These are phyloP conservation scores for Nansenia antarctica DNA, from an alignment of 2,113 vertebrate genomes.

Conservation along the genomic window DNA sequence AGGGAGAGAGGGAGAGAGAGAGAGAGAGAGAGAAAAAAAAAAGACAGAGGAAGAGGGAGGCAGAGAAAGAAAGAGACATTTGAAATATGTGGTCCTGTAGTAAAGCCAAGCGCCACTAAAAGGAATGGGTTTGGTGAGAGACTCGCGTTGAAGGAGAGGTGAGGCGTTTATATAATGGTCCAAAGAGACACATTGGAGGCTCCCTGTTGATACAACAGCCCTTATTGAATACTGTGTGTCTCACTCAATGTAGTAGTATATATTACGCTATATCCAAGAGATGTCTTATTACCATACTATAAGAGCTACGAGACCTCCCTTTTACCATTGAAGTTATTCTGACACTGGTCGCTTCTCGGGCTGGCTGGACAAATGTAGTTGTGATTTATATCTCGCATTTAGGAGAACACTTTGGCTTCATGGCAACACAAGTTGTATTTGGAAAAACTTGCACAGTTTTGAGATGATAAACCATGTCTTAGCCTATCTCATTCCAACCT, in stretches of 20 bases:
- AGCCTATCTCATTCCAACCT: no score
- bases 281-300: not conserved
- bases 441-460: no score
- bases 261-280: not conserved
- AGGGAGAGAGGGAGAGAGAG: constrained; percentile 20
- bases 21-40: not conserved
- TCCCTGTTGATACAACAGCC: not conserved
- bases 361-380: not conserved
- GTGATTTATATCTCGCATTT: no score
- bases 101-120: constrained; percentile 52
- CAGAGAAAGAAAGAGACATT: constrained; percentile 26
- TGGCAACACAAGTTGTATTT: no score
- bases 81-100: constrained; percentile 60
- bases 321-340: not conserved
- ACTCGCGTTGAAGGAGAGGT: constrained; percentile 40
- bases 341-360: not conserved
- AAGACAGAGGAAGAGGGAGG: not conserved
- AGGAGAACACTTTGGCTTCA: no score
- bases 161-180: constrained; percentile 31
- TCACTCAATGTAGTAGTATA: not conserved
- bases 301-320: not conserved
- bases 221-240: not conserved
- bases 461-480: not conserved
- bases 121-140: constrained; percentile 64
- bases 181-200: not conserved